These are phyloP conservation scores for Sebastiscus albofasciatus DNA, from an alignment of 2,797 vertebrate species.

Conservation along the genomic window DNA sequence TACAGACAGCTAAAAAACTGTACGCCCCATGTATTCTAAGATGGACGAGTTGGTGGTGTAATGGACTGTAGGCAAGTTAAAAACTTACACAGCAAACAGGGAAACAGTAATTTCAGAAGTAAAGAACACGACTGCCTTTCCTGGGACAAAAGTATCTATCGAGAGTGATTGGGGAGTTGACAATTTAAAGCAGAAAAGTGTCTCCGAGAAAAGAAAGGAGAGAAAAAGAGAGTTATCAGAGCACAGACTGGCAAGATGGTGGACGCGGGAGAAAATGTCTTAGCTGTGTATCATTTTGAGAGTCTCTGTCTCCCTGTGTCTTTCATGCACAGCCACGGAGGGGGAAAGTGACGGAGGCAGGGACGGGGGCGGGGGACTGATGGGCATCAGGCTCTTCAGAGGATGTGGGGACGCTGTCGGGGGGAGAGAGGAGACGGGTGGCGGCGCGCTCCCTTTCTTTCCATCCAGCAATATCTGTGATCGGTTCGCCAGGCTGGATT, in stretches of 20 bases:
- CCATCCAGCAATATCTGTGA: constrained; percentile 75
- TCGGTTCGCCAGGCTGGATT: constrained; percentile 67
- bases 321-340: constrained; percentile 76
- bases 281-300: constrained; percentile 85
- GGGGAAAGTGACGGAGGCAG: constrained; percentile 78
- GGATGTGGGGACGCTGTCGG: constrained; percentile 77
- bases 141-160: constrained; percentile 30
- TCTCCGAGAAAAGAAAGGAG: constrained; percentile 55
- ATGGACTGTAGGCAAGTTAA: constrained; percentile 45
- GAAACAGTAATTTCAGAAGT: constrained; percentile 49
- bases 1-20: constrained; percentile 24
- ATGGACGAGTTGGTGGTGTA: constrained; percentile 32
- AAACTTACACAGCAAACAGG: constrained; percentile 59
- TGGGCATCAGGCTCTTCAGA: constrained; percentile 84
- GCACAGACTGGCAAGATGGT: constrained; percentile 66
- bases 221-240: constrained; percentile 77
- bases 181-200: constrained; percentile 40
- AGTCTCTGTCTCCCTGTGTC: constrained; percentile 86
- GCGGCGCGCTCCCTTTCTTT: constrained; percentile 73
- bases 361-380: constrained; percentile 79
- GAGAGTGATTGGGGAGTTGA: constrained; percentile 24
- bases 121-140: constrained; percentile 45
- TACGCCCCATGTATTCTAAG: constrained; percentile 11
- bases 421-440: constrained; percentile 76
- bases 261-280: constrained; percentile 66